Percentiles rank a stretch among this genome's conserved stretches.
Conservation (phyloP, 2,888 invertebrate species). For the Drosophila neotestacea region DNA sequence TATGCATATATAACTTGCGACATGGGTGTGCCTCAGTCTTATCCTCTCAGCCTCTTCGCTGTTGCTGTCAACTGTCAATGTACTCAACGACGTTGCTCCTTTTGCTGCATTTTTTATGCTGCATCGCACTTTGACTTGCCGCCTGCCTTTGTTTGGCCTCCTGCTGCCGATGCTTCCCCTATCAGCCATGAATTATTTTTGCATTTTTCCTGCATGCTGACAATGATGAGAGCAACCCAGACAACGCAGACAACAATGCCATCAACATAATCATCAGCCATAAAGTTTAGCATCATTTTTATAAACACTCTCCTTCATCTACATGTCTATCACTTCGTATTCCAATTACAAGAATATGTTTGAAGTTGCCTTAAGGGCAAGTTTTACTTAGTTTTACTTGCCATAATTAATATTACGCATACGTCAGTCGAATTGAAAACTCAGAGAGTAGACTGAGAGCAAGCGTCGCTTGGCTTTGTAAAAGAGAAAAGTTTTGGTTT, state of each 20-base stretch:
- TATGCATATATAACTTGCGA: constrained; percentile 43
- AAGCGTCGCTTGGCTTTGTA: constrained; percentile 22
- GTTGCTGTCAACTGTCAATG: constrained; percentile 80
- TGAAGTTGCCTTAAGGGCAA: constrained; percentile 26
- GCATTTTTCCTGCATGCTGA: constrained; percentile 53
- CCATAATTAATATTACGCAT: constrained; percentile 69
- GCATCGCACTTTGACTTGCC: constrained; percentile 74
- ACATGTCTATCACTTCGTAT: constrained; percentile 4
- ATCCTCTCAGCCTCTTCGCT: constrained; percentile 27
- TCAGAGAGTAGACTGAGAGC: constrained; percentile 6
- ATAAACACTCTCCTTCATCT: constrained; percentile 7
- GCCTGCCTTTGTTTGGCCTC: constrained; percentile 70
- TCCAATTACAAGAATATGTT: constrained; percentile 46
- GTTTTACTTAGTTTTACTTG: constrained; percentile 8
- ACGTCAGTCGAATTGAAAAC: constrained; percentile 28
- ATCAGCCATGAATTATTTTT: constrained; percentile 69
- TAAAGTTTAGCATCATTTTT: constrained; percentile 51
- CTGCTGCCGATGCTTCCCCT: constrained; percentile 43
- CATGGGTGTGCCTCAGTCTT: constrained; percentile 10
- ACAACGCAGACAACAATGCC: constrained; percentile 68
- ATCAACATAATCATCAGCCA: constrained; percentile 74
- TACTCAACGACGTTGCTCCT: constrained; percentile 64
- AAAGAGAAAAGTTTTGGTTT: constrained; percentile 21
- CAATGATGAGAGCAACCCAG: constrained; percentile 51
- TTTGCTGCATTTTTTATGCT: constrained; percentile 76